These are phyloP conservation scores for Wasmannia auropunctata DNA, from an alignment of 1,140 invertebrate species.

Conservation along the genomic window DNA sequence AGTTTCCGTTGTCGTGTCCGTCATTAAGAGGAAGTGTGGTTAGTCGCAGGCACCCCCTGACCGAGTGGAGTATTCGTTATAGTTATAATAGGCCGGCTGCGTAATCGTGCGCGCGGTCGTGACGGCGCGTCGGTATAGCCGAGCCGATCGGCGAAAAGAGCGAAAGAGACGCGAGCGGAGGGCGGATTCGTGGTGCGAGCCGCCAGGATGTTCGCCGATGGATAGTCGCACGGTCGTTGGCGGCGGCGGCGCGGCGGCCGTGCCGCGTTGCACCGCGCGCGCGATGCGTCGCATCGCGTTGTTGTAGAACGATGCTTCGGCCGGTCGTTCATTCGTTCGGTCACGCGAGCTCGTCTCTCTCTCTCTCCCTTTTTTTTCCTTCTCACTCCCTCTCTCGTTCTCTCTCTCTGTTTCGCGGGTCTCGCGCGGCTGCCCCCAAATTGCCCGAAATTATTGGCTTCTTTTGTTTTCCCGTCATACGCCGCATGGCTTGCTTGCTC, in stretches of 20 bases:
- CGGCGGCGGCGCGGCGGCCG: slow-evolving; percentile 60
- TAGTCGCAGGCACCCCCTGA: slow-evolving; percentile 31
- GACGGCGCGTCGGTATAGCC: not conserved
- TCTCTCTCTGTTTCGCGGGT: slow-evolving; percentile 69
- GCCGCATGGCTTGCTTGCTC: slow-evolving; percentile 71
- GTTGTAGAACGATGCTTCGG: slow-evolving; percentile 38
- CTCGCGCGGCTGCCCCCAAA: slow-evolving; percentile 84
- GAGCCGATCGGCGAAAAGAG: not conserved
- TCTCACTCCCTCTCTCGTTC: not conserved
- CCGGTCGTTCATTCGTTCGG: slow-evolving; percentile 70
- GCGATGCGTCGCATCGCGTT: slow-evolving; percentile 50
- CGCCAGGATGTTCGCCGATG: slow-evolving; percentile 65
- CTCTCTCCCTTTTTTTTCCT: not conserved
- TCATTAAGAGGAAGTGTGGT: slow-evolving; percentile 38
- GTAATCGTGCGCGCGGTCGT: slow-evolving; percentile 23
- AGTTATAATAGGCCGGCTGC: slow-evolving; percentile 38
- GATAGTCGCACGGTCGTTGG: slow-evolving; percentile 77
- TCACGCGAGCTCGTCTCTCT: slow-evolving; percentile 75
- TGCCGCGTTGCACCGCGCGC: slow-evolving; percentile 63
- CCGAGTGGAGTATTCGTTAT: slow-evolving; percentile 28
- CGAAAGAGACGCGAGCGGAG: not conserved
- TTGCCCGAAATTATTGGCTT: slow-evolving; percentile 85
- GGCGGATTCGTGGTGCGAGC: slow-evolving; percentile 9
- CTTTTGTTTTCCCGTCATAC: slow-evolving; percentile 85
- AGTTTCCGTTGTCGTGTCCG: not conserved